These are phyloP conservation scores for Felis catus DNA, from an alignment of 2,113 vertebrate genomes.

Conservation along the genomic window F.catus_Fca126_mat1.0 CM031420.1:58930501-58931000, in stretches of 20 bases:
- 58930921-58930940: background rate
- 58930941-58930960: background rate
- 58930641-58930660: background rate
- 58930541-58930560: background rate
- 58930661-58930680: background rate
- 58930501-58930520: background rate
- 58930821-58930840: background rate
- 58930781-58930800: background rate
- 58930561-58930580: background rate
- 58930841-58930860: background rate
- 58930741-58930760: background rate
- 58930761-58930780: background rate
- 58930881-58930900: background rate
- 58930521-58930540: background rate
- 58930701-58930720: background rate
- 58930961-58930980: background rate
- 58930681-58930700: background rate
- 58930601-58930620: background rate
- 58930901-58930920: background rate
- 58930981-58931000: background rate
- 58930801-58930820: background rate
- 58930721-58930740: background rate
- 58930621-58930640: background rate
- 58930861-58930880: background rate
- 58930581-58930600: background rate